Percentiles rank a stretch among this genome's conserved stretches.
Evolutionary conservation across 2,113 vertebrate species (phyloP).

Genomic region (Trematocara zebra): DNA sequence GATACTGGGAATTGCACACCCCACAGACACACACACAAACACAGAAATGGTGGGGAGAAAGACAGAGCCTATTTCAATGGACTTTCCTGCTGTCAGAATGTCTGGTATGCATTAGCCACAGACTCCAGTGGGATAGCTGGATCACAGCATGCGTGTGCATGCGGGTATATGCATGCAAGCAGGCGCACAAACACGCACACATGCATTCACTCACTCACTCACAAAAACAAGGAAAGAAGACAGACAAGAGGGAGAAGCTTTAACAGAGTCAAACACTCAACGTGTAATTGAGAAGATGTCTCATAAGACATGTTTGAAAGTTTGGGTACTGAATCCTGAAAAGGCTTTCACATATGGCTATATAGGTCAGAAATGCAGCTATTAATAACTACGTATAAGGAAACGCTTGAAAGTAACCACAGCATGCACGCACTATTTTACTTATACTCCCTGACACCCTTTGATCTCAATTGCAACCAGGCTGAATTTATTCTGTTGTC

Average conservation of each 20-base stretch:
- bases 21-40: conserved; percentile 4
- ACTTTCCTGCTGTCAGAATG: conserved; percentile 80
- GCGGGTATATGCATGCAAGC: conserved; percentile 22
- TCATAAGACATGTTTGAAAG: neutral
- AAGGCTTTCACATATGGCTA: neutral
- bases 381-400: neutral
- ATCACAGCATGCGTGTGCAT: conserved; percentile 63
- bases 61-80: conserved; percentile 64
- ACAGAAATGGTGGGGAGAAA: conserved; percentile 25
- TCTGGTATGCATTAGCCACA: conserved; percentile 79
- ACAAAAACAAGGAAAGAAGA: conserved; percentile 5
- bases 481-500: neutral
- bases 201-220: neutral
- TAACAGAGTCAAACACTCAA: neutral
- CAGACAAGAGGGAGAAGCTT: neutral
- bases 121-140: conserved; percentile 76
- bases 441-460: neutral
- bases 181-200: neutral
- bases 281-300: neutral
- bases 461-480: neutral
- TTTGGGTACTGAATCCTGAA: neutral
- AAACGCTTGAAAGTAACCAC: conserved; percentile 16
- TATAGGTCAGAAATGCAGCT: neutral
- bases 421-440: neutral
- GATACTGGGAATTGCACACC: conserved; percentile 39